Evolutionary conservation across 2,797 vertebrate genomes (phyloP).

Genomic region (Etheostoma nigrum): DNA sequence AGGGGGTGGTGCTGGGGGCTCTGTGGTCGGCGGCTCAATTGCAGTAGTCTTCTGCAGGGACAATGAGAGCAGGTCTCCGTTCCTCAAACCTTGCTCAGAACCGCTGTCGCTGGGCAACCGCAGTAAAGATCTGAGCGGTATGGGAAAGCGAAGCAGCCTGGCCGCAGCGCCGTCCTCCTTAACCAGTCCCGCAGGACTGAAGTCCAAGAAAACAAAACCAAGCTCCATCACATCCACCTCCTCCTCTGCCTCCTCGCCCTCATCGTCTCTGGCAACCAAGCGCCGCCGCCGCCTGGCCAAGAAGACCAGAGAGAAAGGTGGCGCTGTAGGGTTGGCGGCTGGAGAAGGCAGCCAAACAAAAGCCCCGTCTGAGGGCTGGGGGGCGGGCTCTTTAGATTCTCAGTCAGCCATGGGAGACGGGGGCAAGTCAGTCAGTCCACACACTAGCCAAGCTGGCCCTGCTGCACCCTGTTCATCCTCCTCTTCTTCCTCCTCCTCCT

Average conservation of each 20-base stretch:
- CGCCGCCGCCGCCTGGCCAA: constrained; percentile 84
- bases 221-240: constrained; percentile 87
- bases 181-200: constrained; percentile 62
- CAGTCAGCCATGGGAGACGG: constrained; percentile 66
- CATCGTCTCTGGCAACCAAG: constrained; percentile 81
- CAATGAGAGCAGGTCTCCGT: constrained; percentile 93
- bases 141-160: constrained; percentile 76
- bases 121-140: constrained; percentile 73
- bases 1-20: constrained; percentile 68
- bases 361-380: constrained; percentile 71
- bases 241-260: constrained; percentile 86
- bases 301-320: constrained; percentile 77
- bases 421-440: constrained; percentile 80
- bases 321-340: constrained; percentile 19
- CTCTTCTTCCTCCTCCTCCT: constrained; percentile 83
- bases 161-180: constrained; percentile 69
- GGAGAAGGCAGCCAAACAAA: constrained; percentile 67
- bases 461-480: constrained; percentile 84
- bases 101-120: constrained; percentile 77
- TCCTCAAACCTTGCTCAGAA: constrained; percentile 91
- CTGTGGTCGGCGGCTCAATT: constrained; percentile 91
- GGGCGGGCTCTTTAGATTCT: constrained; percentile 66
- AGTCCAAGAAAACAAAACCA: constrained; percentile 83
- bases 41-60: constrained; percentile 94
- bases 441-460: constrained; percentile 73